These are phyloP conservation scores for Eospalax fontanierii DNA, from an alignment of 2,797 vertebrate species.

Conservation along the genomic window DNA sequence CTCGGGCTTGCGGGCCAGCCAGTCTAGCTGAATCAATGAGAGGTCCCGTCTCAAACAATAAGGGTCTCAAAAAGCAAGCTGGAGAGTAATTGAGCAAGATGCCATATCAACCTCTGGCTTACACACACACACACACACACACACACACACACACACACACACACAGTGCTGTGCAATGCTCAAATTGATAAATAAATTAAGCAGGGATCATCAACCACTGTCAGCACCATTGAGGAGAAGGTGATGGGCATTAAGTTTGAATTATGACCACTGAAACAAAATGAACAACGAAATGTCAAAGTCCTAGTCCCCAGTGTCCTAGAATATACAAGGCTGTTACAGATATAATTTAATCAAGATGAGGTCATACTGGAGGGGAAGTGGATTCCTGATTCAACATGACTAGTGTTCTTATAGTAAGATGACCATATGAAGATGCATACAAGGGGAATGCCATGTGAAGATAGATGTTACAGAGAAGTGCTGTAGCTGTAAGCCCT, in stretches of 20 bases:
- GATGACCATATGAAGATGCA: background rate
- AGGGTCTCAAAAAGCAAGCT: background rate
- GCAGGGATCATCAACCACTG: background rate
- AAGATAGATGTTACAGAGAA: background rate
- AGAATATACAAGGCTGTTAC: background rate
- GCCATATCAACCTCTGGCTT: background rate
- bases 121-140: background rate
- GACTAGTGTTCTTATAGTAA: background rate
- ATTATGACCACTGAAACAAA: background rate
- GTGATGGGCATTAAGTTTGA: conserved; percentile 4
- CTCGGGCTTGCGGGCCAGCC: background rate
- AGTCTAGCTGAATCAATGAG: background rate
- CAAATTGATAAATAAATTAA: background rate
- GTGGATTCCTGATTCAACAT: background rate
- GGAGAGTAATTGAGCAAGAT: background rate
- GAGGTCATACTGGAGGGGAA: conserved; percentile 10
- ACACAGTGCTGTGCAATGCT: background rate
- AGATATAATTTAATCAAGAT: conserved; percentile 33
- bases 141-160: background rate
- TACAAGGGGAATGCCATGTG: background rate
- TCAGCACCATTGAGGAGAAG: conserved; percentile 22
- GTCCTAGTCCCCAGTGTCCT: background rate
- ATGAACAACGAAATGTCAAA: background rate
- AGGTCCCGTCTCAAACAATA: background rate
- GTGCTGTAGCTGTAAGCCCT: background rate